These are phyloP conservation scores for Autographa pulchrina DNA, from an alignment of 2,888 invertebrate genomes.

Conservation along the genomic window DNA sequence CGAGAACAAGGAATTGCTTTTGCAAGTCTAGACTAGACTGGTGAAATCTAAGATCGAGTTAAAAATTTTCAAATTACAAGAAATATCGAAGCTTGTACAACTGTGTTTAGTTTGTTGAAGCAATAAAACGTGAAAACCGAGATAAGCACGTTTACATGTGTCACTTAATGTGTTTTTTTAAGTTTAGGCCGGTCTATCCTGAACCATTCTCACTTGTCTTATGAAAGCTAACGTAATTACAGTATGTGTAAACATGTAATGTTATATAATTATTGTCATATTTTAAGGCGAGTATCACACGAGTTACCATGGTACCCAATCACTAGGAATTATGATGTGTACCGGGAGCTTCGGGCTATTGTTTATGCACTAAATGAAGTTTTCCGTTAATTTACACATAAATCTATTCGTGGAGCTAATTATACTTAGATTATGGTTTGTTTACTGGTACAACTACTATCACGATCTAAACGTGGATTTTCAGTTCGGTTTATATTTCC, in stretches of 20 bases:
- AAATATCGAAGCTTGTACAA: too few species aligned
- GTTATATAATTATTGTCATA: too few species aligned
- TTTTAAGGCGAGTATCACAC: not conserved
- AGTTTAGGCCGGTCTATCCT: too few species aligned
- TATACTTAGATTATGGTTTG: conserved; percentile 23
- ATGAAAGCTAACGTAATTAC: too few species aligned
- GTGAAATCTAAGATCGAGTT: too few species aligned
- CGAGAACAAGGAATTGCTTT: conserved; percentile 48
- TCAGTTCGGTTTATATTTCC: not conserved
- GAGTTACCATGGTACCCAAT: conserved; percentile 47
- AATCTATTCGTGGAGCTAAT: conserved; percentile 27
- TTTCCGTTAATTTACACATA: conserved; percentile 47
- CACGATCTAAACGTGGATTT: not conserved
- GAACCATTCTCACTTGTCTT: too few species aligned
- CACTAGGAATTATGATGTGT: conserved; percentile 45
- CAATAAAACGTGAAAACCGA: too few species aligned
- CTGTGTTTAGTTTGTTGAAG: not conserved
- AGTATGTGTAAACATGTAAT: too few species aligned
- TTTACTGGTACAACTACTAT: conserved; percentile 21
- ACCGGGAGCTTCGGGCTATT: conserved; percentile 33
- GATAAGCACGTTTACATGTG: too few species aligned
- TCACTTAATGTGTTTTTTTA: too few species aligned
- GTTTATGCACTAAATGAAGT: conserved; percentile 56
- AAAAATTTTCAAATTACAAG: too few species aligned
- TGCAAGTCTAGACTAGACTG: not conserved